Base-by-base conservation (phyloP, 2,113 vertebrate genomes). In the Xenopus borealis region DNA sequence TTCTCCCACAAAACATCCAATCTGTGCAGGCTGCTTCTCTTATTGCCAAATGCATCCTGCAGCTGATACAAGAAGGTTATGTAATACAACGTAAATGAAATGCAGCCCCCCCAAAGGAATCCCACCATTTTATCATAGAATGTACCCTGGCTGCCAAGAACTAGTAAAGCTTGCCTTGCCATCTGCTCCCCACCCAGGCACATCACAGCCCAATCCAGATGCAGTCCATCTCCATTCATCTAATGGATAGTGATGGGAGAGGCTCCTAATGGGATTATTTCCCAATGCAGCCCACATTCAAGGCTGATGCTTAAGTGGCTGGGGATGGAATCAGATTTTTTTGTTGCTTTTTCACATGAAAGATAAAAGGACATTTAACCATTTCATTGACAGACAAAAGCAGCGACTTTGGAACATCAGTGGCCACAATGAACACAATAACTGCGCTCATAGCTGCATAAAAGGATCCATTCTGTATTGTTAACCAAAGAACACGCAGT, bases 101-200 rank as follows among this genome's bases (percentile, higher is more conserved):
- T 8, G 10, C 10, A 50, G 59, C 46, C 23, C 23, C 23, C 47
- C 50, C 62, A n/a, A 23, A 73, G 23, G 55, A 63, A 76, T 76
- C 63, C 73, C 73, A 45, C 30, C 14, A 33, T 46, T 45, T 62
- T 76, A 46, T 19, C 12, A 9, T 57, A 68, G 72, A 75, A 76
- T 69, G 66, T 46, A 52, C 7, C 8, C 12, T 3, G 40, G 30
- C 58, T 69, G 66, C 73, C 73, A 69, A 64, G 45, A 76, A 45
- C 59, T 4, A 52, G 18, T 67, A 6, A 68, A 53, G 40, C n/a
- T 40, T 68, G 55, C 40, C 20, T 20, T 63, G 66, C 73, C 73
- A 76, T 20, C 73, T 76, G 73, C 66, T 53, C 59, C 58, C 73
- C 73, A 76, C 65, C 73, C 73, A 76, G 23, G 40, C 58, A 44